Base-by-base conservation (phyloP, 2,113 vertebrate genomes). In the Gnathonemus echidnorhynchus region DNA sequence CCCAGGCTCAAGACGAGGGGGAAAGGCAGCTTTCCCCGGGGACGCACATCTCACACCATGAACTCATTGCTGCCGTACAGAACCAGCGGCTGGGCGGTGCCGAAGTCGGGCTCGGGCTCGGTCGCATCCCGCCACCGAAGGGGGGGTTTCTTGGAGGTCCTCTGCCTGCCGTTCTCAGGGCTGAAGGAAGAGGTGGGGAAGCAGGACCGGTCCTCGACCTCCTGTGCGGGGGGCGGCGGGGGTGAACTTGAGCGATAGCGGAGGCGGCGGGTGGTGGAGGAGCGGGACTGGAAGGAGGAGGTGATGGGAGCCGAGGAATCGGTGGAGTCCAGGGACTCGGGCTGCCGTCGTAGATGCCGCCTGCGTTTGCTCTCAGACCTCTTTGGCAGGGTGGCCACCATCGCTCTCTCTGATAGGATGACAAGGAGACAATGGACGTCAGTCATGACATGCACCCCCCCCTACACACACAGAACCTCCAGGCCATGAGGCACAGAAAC, bases 61-160 rank as follows among this genome's bases (percentile, higher is more conserved):
- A 99, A 99, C 93, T 99, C 98, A 1, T 98, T 98, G 92, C 93
- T 98, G 92, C 97, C 98, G 88, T 97, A 97, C 88, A 98, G 92
- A 88, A 98, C 95, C 5, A 97, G 93, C 92, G 96, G 97, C 92
- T 97, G 97, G 24, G 96, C 0, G 0, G 5, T 19, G 13, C 50
- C 15, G 13, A 97, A 90, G 89, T 99, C 97, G 0, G 96, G 90
- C 35, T 98, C 97, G 5, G 95, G 95, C 3, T 97, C 97, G 0
- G 94, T 94, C 89, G 94, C 92, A 88, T 97, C 96, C 94, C 95
- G 96, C 94, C 96, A 95, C 95, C 97, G 97, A 27, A 93, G 94
- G 84, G 96, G 93, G 17, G 96, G 96, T 19, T 94, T 95, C 94
- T 97, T 98, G 93, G 95, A 92, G 48, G 96, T 97, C 96, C 97